phyloP scores from a whole-genome alignment of 2,888 invertebrate species.

The Cheilosia soror region DNA sequence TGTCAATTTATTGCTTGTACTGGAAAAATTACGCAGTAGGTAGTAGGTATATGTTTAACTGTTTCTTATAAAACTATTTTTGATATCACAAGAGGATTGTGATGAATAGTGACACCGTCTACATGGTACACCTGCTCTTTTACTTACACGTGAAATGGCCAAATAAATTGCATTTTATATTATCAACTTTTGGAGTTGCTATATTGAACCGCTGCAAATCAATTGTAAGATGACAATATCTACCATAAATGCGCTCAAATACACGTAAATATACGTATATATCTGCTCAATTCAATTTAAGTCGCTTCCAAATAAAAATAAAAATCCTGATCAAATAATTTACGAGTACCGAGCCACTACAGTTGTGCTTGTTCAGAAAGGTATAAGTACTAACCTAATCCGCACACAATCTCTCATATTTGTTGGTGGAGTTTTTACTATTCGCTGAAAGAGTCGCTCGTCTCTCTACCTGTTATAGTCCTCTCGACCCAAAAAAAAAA shows the following conservation, averaged over 20 bases:
- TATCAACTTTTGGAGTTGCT: background rate
- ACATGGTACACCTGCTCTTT: too few relatives aligned
- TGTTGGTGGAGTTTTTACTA: constrained; percentile 50
- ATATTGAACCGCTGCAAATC: constrained; percentile 12
- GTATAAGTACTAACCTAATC: background rate
- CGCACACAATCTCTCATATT: constrained; percentile 16
- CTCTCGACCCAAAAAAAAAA: constrained; percentile 9
- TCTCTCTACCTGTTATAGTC: background rate
- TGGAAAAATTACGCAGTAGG: too few relatives aligned
- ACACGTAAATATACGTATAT: background rate
- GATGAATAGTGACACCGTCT: too few relatives aligned
- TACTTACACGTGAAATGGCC: background rate
- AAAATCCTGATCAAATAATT: constrained; percentile 51
- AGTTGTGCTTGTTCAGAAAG: constrained; percentile 9
- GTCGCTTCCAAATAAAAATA: constrained; percentile 50
- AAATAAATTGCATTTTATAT: background rate
- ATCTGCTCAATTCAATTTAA: constrained; percentile 37
- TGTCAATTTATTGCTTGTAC: too few relatives aligned
- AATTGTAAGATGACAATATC: constrained; percentile 29
- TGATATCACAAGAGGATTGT: too few relatives aligned
- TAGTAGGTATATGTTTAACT: too few relatives aligned
- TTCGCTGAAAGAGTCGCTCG: constrained; percentile 22
- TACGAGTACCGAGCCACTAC: constrained; percentile 1
- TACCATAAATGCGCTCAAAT: constrained; percentile 41
- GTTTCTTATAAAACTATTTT: too few relatives aligned